phyloP scores from a whole-genome alignment of 2,888 invertebrate genomes.

The Eledone cirrhosa region DNA sequence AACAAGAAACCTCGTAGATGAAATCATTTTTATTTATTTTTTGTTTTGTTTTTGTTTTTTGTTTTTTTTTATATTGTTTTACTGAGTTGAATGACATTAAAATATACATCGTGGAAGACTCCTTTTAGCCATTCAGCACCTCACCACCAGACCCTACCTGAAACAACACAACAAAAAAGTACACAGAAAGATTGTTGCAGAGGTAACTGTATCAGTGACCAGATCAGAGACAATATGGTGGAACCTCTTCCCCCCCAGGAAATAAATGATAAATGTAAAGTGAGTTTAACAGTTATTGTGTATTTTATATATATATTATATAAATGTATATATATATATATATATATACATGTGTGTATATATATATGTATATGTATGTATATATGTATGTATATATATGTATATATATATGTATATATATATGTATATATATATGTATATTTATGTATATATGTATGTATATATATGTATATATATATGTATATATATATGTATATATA shows the following conservation, averaged over 20 bases:
- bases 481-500: conserved; percentile 12
- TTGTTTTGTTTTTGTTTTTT: too few species aligned
- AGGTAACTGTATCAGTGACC: too few species aligned
- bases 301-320: not conserved
- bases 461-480: conserved; percentile 28
- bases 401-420: conserved; percentile 31
- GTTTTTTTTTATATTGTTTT: too few species aligned
- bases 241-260: not conserved
- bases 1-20: too few species aligned
- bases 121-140: too few species aligned
- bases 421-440: conserved; percentile 24
- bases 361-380: conserved; percentile 29
- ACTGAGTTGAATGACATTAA: too few species aligned
- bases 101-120: too few species aligned
- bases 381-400: conserved; percentile 31
- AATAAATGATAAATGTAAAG: too few species aligned
- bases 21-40: too few species aligned
- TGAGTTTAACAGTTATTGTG: not conserved
- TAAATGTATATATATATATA: not conserved
- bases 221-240: not conserved
- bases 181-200: too few species aligned
- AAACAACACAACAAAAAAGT: too few species aligned
- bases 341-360: conserved; percentile 26
- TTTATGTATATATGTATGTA: not conserved
- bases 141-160: too few species aligned